phyloP scores from a whole-genome alignment of 2,797 vertebrate species.

The Nannoperca australis region DNA sequence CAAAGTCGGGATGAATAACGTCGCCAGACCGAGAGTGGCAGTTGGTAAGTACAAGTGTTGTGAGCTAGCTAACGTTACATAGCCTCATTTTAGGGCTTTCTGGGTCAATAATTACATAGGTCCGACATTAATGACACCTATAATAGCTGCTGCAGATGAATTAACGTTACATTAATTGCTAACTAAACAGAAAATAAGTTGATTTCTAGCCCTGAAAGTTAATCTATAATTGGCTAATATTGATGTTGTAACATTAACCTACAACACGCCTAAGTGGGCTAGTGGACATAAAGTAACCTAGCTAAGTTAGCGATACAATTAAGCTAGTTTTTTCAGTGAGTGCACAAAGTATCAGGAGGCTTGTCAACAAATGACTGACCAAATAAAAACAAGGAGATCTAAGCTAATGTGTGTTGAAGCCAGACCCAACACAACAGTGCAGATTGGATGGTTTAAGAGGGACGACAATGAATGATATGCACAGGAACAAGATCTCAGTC shows the following conservation, averaged over 20 bases:
- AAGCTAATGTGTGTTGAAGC: background rate
- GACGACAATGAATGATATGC: conserved; percentile 1
- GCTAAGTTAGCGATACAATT: background rate
- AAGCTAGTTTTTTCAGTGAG: background rate
- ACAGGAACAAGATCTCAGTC: conserved; percentile 15
- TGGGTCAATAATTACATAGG: background rate
- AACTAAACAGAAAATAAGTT: background rate
- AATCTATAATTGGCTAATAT: background rate
- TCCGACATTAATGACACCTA: fast-evolving
- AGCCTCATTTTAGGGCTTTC: background rate
- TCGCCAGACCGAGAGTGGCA: conserved; percentile 84
- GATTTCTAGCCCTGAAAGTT: background rate
- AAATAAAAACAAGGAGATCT: background rate
- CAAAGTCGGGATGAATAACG: conserved; percentile 81
- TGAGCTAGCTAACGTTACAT: conserved; percentile 32
- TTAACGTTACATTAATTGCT: background rate
- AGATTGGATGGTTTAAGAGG: background rate
- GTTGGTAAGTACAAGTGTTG: conserved; percentile 78
- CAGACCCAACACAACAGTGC: too few species aligned
- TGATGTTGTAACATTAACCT: background rate
- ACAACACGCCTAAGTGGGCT: background rate
- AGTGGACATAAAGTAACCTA: too few species aligned
- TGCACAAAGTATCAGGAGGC: background rate
- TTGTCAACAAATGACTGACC: background rate
- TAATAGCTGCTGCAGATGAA: background rate